phyloP scores from a whole-genome alignment of 2,888 invertebrate species.

The Mechanitis messenoides region DNA sequence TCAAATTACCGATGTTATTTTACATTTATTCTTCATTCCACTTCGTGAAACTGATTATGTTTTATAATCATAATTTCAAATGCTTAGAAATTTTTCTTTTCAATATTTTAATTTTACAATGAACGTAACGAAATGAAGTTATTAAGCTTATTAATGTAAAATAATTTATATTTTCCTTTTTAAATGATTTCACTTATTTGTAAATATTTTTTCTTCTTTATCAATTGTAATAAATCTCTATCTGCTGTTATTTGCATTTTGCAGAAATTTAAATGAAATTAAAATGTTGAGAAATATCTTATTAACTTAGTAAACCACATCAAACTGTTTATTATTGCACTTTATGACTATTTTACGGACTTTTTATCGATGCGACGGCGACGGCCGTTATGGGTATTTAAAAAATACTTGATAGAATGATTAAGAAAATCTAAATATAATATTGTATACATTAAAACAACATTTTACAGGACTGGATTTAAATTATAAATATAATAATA shows the following conservation, averaged over 20 bases:
- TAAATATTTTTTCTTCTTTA: too few species aligned
- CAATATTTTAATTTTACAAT: not conserved
- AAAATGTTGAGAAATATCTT: not conserved
- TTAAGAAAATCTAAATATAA: conserved; percentile 3
- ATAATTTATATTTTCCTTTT: too few species aligned
- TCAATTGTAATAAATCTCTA: too few species aligned
- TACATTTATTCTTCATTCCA: too few species aligned
- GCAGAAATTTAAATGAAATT: too few species aligned
- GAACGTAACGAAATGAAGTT: not conserved
- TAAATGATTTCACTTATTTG: too few species aligned
- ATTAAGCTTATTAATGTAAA: not conserved
- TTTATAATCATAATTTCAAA: not conserved
- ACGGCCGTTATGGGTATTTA: conserved; percentile 10
- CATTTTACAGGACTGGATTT: not conserved
- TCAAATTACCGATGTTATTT: too few species aligned
- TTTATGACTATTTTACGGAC: conserved; percentile 18
- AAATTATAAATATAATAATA: too few species aligned
- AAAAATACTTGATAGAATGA: conserved; percentile 9
- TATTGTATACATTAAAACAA: not conserved
- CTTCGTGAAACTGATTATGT: too few species aligned
- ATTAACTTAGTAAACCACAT: conserved; percentile 15
- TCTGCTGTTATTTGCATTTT: too few species aligned
- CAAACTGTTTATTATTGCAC: conserved; percentile 15
- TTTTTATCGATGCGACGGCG: conserved; percentile 16
- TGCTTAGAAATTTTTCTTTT: not conserved